Base-by-base conservation (phyloP, 2,797 vertebrate species). In the Lycodopsis pacificus region DNA sequence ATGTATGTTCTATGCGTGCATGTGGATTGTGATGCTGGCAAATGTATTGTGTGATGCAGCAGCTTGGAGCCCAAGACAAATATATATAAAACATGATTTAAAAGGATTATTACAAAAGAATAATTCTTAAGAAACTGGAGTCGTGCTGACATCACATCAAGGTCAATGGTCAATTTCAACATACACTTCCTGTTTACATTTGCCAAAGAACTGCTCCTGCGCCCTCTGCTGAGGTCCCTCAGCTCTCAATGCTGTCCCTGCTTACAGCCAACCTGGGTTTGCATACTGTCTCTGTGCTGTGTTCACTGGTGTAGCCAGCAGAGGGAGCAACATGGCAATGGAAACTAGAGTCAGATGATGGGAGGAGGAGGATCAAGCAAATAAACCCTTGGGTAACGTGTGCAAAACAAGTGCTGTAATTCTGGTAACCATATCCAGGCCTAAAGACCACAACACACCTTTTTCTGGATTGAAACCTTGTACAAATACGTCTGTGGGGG, bases 401-500 rank as follows among this genome's bases (percentile, higher is more conserved):
- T 92, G 91, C 91, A 94, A 94, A 94, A 86, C 87, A 87, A 92
- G 88, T 91, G 86, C 71, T 81, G 79, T 89, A 85, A 87, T 88
- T 85, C 84, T 92, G 74, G 88, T 89, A 73, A 83, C 67, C 86
- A 82, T 76, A 73, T 79, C 53, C 79, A 91, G 92, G 88, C 88
- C 85, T 86, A 71, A 79, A 84, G 71, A 86, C 77, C 61, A 73
- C 51, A 80, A 79, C 66, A 83, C 57, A 84, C 53, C 68, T 81
- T 74, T 74, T 80, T 80, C 73, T 82, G 85, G 87, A 86, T 63
- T 86, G 72, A 88, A 86, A 71, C 62, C 63, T 74, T 51, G 32
- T 42, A 44, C 58, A 72, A 63, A 69, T 76, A 82, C 58, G 17
- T 71, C 51, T 48, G 59, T 62, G 53, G 66, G 69, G 65, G 74